A percentile compares a stretch with the other conserved stretches of the same genome.
Evolutionary conservation across 2,888 invertebrate genomes (phyloP).

Genomic region (Calliopum simillimum): DNA sequence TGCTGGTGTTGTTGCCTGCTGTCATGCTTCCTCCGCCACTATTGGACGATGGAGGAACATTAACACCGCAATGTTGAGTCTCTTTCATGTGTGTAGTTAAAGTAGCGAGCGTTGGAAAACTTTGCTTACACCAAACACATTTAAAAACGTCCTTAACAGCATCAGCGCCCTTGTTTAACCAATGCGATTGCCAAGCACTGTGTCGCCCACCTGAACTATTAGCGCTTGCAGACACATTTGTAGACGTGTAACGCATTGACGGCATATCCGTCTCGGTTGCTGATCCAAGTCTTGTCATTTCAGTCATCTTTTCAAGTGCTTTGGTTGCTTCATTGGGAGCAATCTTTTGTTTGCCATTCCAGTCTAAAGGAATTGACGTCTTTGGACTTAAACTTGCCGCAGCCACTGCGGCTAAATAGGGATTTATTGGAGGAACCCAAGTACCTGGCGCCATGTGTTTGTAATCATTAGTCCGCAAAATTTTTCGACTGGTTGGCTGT

Average conservation of each 20-base stretch:
- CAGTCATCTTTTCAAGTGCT: constrained; percentile 91
- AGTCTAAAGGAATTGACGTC: constrained; percentile 76
- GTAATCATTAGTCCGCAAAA: constrained; percentile 75
- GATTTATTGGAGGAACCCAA: constrained; percentile 84
- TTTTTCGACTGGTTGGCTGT: constrained; percentile 70
- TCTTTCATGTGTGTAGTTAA: constrained; percentile 98
- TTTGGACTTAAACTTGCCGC: constrained; percentile 82
- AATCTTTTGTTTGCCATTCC: constrained; percentile 78
- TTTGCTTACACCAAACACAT: constrained; percentile 98
- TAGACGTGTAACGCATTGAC: constrained; percentile 40
- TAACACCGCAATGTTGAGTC: constrained; percentile 94
- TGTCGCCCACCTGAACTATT: constrained; percentile 74
- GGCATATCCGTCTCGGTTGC: constrained; percentile 63
- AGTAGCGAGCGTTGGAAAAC: constrained; percentile 93
- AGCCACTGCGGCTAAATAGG: constrained; percentile 84
- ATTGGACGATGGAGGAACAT: constrained; percentile 74
- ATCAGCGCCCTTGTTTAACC: constrained; percentile 95
- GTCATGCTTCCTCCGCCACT: constrained; percentile 37
- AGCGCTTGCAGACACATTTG: constrained; percentile 60
- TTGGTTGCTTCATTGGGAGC: constrained; percentile 86
- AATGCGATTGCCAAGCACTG: constrained; percentile 97
- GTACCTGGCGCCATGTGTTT: constrained; percentile 73
- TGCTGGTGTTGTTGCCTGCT: constrained; percentile 57
- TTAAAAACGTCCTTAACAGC: constrained; percentile 96
- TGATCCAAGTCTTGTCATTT: constrained; percentile 85